A percentile compares a stretch with the other conserved stretches of the same genome.
Conservation (phyloP, 2,888 invertebrate genomes). For the Agonopterix alstromeriana region DNA sequence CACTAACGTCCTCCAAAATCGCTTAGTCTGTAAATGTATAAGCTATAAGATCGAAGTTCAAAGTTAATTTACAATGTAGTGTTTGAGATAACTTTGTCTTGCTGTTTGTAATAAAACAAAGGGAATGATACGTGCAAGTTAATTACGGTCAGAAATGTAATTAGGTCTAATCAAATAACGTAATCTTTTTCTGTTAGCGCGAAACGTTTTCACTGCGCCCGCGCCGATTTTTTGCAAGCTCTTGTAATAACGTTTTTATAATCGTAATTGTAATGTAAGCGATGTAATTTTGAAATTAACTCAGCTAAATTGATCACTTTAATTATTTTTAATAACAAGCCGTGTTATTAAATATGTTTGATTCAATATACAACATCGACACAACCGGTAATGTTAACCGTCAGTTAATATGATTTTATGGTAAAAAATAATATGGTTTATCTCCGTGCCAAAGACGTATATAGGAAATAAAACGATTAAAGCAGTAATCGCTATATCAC, state of each 20-base stretch:
- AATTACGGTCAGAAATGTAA: conserved; percentile 70
- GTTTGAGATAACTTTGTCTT: conserved; percentile 21
- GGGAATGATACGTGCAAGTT: conserved; percentile 68
- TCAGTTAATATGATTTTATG: too few relatives aligned
- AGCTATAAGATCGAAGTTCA: conserved; percentile 27
- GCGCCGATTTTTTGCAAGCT: conserved; percentile 20
- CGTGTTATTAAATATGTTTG: too few relatives aligned
- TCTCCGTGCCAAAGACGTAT: too few relatives aligned
- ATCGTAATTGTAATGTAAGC: conserved; percentile 32
- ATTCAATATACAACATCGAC: too few relatives aligned
- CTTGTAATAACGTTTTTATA: conserved; percentile 26
- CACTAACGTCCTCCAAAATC: conserved; percentile 6
- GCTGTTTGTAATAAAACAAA: conserved; percentile 65
- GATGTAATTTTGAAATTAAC: conserved; percentile 3
- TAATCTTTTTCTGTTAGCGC: conserved; percentile 56
- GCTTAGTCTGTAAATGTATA: conserved; percentile 5
- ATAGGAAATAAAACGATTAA: too few relatives aligned
- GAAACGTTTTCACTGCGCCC: conserved; percentile 33
- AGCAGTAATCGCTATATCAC: too few relatives aligned
- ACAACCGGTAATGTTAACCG: too few relatives aligned
- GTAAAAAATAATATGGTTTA: too few relatives aligned
- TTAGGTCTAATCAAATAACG: conserved; percentile 72
- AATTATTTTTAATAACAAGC: not conserved
- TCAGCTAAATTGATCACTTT: not conserved
- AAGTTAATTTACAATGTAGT: conserved; percentile 3